Base-by-base conservation (phyloP, 2,797 vertebrate genomes). In the Lepus townsendii region DNA sequence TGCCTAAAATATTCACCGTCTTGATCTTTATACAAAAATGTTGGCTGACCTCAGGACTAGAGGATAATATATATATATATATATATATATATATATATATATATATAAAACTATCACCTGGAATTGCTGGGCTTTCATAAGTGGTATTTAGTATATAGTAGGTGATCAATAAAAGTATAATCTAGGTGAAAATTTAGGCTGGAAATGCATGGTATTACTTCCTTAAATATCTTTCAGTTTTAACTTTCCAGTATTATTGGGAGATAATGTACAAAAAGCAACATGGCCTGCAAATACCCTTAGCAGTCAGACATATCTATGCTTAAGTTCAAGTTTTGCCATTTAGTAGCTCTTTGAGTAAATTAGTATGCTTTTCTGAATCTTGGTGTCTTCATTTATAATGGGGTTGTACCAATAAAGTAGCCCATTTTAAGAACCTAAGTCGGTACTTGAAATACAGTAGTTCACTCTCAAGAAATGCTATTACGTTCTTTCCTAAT, bases 91-190 rank as follows among this genome's bases (percentile, higher is more conserved):
- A 35, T 35, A 60, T 69, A 83, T 76, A 60, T 69, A 83, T 76
- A 60, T 69, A 93, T 7, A 42, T 7, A 76, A 32, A 16, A 60
- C 52, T 75, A 50, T 0, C 42, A 7, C 20, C 4, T 90, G 63
- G 19, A 50, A 86, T 88, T 85, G 73, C 85, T 76, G 38, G 17
- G 2, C n/a, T 90, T 92, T 79, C 42, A 86, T 42, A 73, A 82
- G 71, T 75, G 35, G 26, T 38, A 80, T 42, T 85, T 87, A 79
- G 38, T 8, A 78, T 5, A 62, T 60, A 86, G 62, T 72, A 86
- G 22, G 14, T 93, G 57, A 94, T 60, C 62, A 77, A 75, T 78
- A 65, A 79, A 95, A 83, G 50, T 50, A 75, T 52, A 87, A 73
- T 14, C 52, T 60, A 84, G 30, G 3, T 71, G 57, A 90, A 86